Conservation (phyloP, 2,113 vertebrate genomes). For the Myotis davidii region DNA sequence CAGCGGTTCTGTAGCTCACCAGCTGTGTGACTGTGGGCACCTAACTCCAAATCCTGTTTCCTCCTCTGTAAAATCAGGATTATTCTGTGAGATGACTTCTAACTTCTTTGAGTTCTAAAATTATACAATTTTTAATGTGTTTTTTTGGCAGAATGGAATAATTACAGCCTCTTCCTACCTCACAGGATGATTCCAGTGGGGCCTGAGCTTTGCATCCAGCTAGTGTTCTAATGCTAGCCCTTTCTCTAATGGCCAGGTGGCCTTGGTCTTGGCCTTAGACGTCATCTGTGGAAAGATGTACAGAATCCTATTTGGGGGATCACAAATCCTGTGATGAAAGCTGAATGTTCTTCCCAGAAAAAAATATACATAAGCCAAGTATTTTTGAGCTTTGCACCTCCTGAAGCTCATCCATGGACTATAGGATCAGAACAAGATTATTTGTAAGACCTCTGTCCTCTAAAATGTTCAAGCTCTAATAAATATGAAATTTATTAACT, state of each 20-base stretch:
- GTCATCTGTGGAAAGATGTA: neutral
- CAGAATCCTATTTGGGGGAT: neutral
- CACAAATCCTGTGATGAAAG: slow-evolving; percentile 3
- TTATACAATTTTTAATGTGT: neutral
- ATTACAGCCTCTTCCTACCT: neutral
- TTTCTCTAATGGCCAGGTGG: neutral
- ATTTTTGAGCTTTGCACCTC: neutral
- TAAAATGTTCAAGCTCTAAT: neutral
- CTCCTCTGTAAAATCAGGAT: neutral
- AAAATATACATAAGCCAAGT: neutral
- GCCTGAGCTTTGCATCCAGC: neutral
- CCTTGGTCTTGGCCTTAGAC: neutral
- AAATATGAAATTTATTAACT: neutral
- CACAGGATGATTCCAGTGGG: neutral
- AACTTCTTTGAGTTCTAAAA: slow-evolving; percentile 17
- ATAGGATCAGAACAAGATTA: neutral
- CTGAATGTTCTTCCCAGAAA: neutral
- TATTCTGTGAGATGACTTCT: neutral
- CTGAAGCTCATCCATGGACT: neutral
- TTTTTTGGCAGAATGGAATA: neutral
- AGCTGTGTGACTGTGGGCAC: neutral
- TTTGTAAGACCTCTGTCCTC: neutral
- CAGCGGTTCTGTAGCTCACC: neutral
- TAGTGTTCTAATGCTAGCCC: neutral
- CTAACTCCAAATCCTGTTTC: neutral